These are phyloP conservation scores for Machaerirhynchus nigripectus DNA, from an alignment of 2,113 vertebrate species.

Conservation along the genomic window DNA sequence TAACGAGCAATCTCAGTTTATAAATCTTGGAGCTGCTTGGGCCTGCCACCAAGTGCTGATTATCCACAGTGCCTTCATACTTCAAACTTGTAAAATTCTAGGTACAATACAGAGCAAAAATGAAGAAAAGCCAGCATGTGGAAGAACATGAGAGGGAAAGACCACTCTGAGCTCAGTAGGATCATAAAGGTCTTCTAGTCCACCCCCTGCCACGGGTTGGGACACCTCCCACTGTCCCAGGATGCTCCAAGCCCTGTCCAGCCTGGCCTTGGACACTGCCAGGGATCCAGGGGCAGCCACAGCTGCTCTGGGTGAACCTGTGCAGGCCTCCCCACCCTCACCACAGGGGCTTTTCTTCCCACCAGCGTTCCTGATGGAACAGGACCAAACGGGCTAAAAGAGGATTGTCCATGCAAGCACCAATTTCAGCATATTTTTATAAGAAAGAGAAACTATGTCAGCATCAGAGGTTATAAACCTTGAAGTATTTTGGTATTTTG, in stretches of 20 bases:
- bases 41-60: not conserved
- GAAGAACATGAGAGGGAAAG: not conserved
- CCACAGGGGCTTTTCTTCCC: not conserved
- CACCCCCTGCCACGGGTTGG: no score
- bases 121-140: not conserved
- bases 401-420: not conserved
- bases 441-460: not conserved
- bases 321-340: not conserved
- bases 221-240: not conserved
- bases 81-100: not conserved
- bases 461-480: not conserved
- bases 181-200: not conserved
- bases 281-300: not conserved
- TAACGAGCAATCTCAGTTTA: not conserved
- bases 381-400: not conserved
- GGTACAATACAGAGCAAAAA: not conserved
- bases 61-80: not conserved
- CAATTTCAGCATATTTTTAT: not conserved
- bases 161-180: not conserved
- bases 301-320: not conserved
- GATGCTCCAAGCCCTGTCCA: not conserved
- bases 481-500: not conserved
- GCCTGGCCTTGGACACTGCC: rapidly evolving
- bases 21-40: not conserved
- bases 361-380: not conserved